phyloP scores from a whole-genome alignment of 2,113 vertebrate species.

The Maccullochella peelii region DNA sequence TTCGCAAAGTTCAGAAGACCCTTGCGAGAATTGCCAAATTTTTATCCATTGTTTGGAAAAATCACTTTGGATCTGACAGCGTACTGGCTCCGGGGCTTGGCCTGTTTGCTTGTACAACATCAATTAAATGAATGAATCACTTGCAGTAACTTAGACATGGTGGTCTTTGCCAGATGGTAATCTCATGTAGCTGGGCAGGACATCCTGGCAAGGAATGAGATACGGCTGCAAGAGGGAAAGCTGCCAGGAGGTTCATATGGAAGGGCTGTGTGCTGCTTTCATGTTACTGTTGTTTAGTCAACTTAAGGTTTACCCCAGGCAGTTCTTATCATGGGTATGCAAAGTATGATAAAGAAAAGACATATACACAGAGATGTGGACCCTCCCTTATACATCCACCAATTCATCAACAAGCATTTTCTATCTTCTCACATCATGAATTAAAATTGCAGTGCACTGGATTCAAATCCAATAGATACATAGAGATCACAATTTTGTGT shows the following conservation, averaged over 20 bases:
- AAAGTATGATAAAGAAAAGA: slow-evolving; percentile 8
- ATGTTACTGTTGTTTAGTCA: slow-evolving; percentile 37
- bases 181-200: slow-evolving; percentile 45
- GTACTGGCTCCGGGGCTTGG: slow-evolving; percentile 33
- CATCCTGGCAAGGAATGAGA: slow-evolving; percentile 41
- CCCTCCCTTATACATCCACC: not conserved
- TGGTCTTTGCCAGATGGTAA: slow-evolving; percentile 66
- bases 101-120: slow-evolving; percentile 60
- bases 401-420: not conserved
- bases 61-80: slow-evolving; percentile 42
- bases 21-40: slow-evolving; percentile 17
- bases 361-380: not conserved
- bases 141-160: slow-evolving; percentile 58
- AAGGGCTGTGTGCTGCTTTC: slow-evolving; percentile 22
- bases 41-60: slow-evolving; percentile 27
- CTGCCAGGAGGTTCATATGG: slow-evolving; percentile 50
- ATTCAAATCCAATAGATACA: not conserved
- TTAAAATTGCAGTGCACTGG: not conserved
- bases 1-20: slow-evolving; percentile 7
- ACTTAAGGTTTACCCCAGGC: slow-evolving; percentile 12
- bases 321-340: slow-evolving; percentile 1
- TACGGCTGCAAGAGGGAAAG: slow-evolving; percentile 29
- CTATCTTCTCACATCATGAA: not conserved
- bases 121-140: slow-evolving; percentile 63
- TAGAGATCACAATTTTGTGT: not conserved